phyloP scores from a whole-genome alignment of 2,888 invertebrate species.

The Seladonia tumulorum region DNA sequence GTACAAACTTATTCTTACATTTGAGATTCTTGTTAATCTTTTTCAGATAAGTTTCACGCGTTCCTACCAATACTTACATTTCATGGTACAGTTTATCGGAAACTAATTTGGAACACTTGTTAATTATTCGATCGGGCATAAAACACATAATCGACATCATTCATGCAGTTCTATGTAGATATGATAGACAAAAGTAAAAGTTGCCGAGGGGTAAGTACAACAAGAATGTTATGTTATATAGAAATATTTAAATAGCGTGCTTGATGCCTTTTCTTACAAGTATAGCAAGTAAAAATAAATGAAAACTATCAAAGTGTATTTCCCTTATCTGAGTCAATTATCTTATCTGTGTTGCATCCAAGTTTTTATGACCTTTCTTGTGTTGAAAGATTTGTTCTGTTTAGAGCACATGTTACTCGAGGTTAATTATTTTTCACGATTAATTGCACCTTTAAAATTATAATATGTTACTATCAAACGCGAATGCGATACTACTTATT shows the following conservation, averaged over 20 bases:
- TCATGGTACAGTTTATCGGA: neutral
- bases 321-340: conserved; percentile 67
- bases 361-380: conserved; percentile 41
- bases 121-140: neutral
- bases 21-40: neutral
- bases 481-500: neutral
- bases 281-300: neutral
- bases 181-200: conserved; percentile 82
- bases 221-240: neutral
- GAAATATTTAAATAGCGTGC: conserved; percentile 9
- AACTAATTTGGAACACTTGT: neutral
- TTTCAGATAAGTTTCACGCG: conserved; percentile 39
- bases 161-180: conserved; percentile 58
- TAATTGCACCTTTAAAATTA: neutral
- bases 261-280: conserved; percentile 27
- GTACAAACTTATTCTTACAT: neutral
- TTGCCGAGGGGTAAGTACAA: conserved; percentile 79
- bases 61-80: neutral
- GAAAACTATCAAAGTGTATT: conserved; percentile 16
- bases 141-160: conserved; percentile 18
- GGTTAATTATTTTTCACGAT: neutral
- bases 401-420: neutral
- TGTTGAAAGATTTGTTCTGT: conserved; percentile 25
- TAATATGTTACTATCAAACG: neutral
- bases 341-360: conserved; percentile 63